Conservation (phyloP, 2,888 invertebrate genomes). For the Osedax frankpressi region DNA sequence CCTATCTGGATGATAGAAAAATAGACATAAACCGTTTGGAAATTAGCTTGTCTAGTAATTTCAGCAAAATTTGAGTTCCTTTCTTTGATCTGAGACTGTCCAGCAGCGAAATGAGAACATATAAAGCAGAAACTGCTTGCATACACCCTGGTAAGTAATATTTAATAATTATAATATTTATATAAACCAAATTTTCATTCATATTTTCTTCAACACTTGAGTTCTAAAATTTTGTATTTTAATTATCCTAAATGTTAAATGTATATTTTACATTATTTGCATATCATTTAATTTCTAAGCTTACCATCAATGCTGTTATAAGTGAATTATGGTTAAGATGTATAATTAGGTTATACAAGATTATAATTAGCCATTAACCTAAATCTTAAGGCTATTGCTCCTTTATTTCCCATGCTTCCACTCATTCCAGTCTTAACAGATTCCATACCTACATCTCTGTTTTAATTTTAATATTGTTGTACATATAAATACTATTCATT, state of each 20-base stretch:
- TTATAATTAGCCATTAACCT: slow-evolving; percentile 47
- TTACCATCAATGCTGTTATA: too few relatives aligned
- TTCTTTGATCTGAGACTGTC: slow-evolving; percentile 85
- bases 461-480: not conserved
- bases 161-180: too few relatives aligned
- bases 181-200: too few relatives aligned
- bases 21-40: slow-evolving; percentile 46
- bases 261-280: too few relatives aligned
- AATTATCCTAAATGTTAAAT: too few relatives aligned
- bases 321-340: too few relatives aligned
- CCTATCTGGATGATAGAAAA: too few relatives aligned
- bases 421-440: slow-evolving; percentile 95
- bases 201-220: too few relatives aligned
- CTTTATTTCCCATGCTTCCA: slow-evolving; percentile 94
- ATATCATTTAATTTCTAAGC: too few relatives aligned
- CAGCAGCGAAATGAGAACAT: slow-evolving; percentile 96
- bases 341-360: too few relatives aligned
- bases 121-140: slow-evolving; percentile 66
- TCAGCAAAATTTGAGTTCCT: slow-evolving; percentile 92
- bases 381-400: slow-evolving; percentile 81
- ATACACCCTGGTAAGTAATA: not conserved
- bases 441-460: slow-evolving; percentile 77
- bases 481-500: too few relatives aligned
- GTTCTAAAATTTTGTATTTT: too few relatives aligned
- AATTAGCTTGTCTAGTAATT: slow-evolving; percentile 66